These are phyloP conservation scores for Naja naja DNA, from an alignment of 2,113 vertebrate species.

Conservation along the genomic window DNA sequence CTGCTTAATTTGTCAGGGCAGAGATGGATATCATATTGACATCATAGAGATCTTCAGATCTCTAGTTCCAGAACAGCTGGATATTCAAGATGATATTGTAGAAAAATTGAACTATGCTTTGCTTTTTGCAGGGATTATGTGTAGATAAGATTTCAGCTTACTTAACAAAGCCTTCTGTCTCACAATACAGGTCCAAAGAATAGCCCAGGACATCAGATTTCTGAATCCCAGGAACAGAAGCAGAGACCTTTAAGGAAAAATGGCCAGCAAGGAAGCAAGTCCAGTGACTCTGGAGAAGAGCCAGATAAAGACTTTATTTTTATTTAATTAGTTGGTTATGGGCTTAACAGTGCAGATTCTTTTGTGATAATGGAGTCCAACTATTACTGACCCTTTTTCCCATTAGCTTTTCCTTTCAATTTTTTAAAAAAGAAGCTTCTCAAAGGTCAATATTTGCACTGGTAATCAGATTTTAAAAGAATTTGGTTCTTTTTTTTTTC, in stretches of 20 bases:
- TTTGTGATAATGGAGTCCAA: slow-evolving; percentile 49
- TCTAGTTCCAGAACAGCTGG: neutral
- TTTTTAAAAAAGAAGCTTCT: slow-evolving; percentile 46
- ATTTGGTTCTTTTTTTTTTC: slow-evolving; percentile 45
- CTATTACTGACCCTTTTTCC: slow-evolving; percentile 45
- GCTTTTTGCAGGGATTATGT: neutral
- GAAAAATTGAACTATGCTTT: neutral
- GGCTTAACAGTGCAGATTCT: slow-evolving; percentile 42
- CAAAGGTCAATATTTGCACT: neutral
- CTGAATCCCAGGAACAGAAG: slow-evolving; percentile 76
- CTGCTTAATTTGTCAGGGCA: neutral
- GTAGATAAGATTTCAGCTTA: neutral
- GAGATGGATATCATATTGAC: neutral
- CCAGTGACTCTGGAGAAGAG: slow-evolving; percentile 85
- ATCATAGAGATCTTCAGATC: neutral
- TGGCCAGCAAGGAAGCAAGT: slow-evolving; percentile 76
- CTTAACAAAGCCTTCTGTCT: slow-evolving; percentile 18
- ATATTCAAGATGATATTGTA: neutral
- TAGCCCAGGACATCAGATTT: slow-evolving; percentile 70
- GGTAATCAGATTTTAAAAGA: slow-evolving; percentile 32
- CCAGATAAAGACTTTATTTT: slow-evolving; percentile 92
- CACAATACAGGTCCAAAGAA: slow-evolving; percentile 71
- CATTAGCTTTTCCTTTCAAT: slow-evolving; percentile 29
- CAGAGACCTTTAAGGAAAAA: slow-evolving; percentile 76
- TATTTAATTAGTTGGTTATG: slow-evolving; percentile 66